Evolutionary conservation across 1,140 invertebrate species (phyloP).

Genomic region (Littorina saxatilis): DNA sequence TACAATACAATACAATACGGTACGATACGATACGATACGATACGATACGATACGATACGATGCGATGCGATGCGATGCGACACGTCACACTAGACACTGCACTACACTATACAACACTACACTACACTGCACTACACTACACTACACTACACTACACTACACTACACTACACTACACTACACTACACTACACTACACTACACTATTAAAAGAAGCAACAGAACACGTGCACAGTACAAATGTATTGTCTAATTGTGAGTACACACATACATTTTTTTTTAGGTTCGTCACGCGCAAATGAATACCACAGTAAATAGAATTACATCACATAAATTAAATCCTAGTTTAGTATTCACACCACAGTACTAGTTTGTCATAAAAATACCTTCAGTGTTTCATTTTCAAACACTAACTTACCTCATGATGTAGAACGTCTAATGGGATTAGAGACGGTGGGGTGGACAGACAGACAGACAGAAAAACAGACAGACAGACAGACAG

Average conservation of each 20-base stretch:
- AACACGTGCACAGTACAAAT: neutral
- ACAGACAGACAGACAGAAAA: neutral
- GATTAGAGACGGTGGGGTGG: neutral
- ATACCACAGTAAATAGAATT: neutral
- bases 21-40: too few species aligned
- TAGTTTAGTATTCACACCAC: neutral
- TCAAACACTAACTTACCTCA: neutral
- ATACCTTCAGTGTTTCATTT: neutral
- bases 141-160: neutral
- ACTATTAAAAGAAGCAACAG: neutral
- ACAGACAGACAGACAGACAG: neutral
- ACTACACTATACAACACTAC: neutral
- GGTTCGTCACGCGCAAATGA: neutral
- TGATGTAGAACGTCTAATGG: neutral
- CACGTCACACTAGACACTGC: neutral
- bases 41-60: too few species aligned
- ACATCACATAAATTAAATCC: neutral
- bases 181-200: neutral
- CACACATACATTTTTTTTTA: neutral
- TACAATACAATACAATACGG: too few species aligned
- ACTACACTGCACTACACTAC: neutral
- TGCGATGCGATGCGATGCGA: too few species aligned
- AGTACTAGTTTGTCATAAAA: neutral
- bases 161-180: neutral
- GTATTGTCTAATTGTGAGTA: neutral